Evolutionary conservation across 2,113 vertebrate genomes (phyloP).

Genomic region (Labrus mixtus): DNA sequence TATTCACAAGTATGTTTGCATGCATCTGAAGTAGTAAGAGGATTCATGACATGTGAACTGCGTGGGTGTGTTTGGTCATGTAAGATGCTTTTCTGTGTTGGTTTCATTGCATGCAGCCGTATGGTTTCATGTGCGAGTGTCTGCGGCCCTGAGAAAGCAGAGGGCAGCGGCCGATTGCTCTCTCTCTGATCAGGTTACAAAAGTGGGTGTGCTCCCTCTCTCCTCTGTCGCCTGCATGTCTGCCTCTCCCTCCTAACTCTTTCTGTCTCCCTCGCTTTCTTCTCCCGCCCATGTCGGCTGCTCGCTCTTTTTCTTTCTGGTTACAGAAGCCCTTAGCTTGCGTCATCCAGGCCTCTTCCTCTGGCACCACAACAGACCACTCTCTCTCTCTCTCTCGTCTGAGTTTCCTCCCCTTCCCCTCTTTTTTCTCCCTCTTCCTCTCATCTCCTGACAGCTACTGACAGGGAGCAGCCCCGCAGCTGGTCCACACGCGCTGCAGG

Average conservation of each 20-base stretch:
- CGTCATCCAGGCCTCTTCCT: conserved; percentile 73
- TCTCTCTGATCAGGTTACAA: conserved; percentile 83
- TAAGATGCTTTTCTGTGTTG: conserved; percentile 1
- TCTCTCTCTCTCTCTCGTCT: conserved; percentile 42
- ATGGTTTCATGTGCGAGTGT: conserved; percentile 19
- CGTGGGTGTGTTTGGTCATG: neutral
- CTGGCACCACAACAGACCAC: conserved; percentile 65
- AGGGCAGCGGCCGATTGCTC: conserved; percentile 76
- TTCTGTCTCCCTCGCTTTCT: conserved; percentile 60
- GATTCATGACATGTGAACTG: neutral
- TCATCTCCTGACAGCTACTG: conserved; percentile 57
- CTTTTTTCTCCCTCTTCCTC: conserved; percentile 23
- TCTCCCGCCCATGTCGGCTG: conserved; percentile 56
- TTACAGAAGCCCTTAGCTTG: conserved; percentile 65
- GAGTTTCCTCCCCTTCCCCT: conserved; percentile 29
- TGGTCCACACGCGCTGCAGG: conserved; percentile 73
- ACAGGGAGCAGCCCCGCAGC: conserved; percentile 73
- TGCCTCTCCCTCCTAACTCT: conserved; percentile 72
- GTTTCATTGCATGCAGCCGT: conserved; percentile 17
- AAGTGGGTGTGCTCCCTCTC: conserved; percentile 83
- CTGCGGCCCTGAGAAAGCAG: conserved; percentile 68
- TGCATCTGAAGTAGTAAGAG: neutral
- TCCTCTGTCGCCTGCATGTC: conserved; percentile 84
- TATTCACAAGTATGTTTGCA: conserved; percentile 3
- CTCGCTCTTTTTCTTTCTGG: conserved; percentile 48